phyloP scores from a whole-genome alignment of 2,797 vertebrate genomes.

The Tangara arthus region DNA sequence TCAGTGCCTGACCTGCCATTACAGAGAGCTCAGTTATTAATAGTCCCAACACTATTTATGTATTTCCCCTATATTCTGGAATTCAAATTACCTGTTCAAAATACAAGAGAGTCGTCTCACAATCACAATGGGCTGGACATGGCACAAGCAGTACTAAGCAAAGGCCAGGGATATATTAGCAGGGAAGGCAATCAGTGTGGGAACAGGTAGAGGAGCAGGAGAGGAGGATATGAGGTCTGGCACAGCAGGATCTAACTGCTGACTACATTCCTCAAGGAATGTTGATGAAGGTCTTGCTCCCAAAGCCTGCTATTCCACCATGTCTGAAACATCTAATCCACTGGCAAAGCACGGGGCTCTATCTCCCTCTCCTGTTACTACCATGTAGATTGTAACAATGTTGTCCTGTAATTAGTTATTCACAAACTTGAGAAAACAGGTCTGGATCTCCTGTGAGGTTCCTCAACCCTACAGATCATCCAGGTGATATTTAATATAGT shows the following conservation, averaged over 20 bases:
- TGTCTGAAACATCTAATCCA: background rate
- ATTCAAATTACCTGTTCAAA: background rate
- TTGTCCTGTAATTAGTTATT: background rate
- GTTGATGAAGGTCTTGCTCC: background rate
- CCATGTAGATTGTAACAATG: background rate
- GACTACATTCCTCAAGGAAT: background rate
- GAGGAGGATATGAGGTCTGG: background rate
- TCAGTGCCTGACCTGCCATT: background rate
- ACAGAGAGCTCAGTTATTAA: background rate
- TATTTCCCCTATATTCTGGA: background rate
- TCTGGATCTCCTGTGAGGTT: background rate
- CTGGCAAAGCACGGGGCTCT: background rate
- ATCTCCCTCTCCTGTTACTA: slow-evolving; percentile 27
- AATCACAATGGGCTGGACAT: background rate
- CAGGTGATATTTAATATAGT: background rate
- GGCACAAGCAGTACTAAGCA: background rate
- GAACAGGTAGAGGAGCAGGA: background rate
- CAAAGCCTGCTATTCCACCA: background rate
- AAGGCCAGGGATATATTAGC: background rate
- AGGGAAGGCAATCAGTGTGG: background rate
- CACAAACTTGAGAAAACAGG: background rate
- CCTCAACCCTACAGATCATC: background rate
- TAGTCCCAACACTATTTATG: background rate
- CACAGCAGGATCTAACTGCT: background rate
- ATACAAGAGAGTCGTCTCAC: background rate